Evolutionary conservation across 1,140 invertebrate species (phyloP), one percentile per base, ranked within the genome.

Genomic region (Drosophila serrata): DNA sequence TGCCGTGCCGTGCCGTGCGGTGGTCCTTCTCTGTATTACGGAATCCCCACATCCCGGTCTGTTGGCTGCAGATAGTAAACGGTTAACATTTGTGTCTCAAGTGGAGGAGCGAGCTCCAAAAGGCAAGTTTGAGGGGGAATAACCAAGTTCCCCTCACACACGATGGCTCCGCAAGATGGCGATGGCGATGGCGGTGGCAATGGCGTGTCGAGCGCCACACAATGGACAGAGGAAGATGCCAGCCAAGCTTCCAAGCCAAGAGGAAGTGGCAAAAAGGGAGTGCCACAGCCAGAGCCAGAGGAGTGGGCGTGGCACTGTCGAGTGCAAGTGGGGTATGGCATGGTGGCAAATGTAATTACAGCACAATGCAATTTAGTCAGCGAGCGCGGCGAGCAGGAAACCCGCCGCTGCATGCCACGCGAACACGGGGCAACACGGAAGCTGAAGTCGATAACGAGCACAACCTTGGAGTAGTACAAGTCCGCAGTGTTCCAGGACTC

Each of bases 301-400:
- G 15, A 31, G 19, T 19, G 42, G 42, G 33, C 29, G 48, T 22
- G n/a, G 33, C 35, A 8, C 61, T 37, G 37, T 61, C 43, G 56
- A 48, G 56, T 48, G 56, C 31, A 4, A 15, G 12, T 19, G 49
- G 49, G 31, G 49, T 53, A 33, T 55, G 56, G n/a, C n/a, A n/a
- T n/a, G 27, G 45, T 35, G 77, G 78, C 24, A 90, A 90, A 90
- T 90, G 81, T 90, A 90, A 90, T 90, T 90, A 90, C 81, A 90
- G 81, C 86, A 90, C 85, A 90, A 90, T 90, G 85, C 85, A 90
- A 90, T 90, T 90, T 90, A 75, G 78, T 68, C 67, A 76, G 69
- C 59, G 75, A 79, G 63, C 65, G 60, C 60, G 77, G 77, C 48
- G 61, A 35, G 68, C 53, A 49, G 81, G 75, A 40, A 57, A 62